These are phyloP conservation scores for Neodiprion lecontei DNA, from an alignment of 1,140 invertebrate species.

Conservation along the genomic window DNA sequence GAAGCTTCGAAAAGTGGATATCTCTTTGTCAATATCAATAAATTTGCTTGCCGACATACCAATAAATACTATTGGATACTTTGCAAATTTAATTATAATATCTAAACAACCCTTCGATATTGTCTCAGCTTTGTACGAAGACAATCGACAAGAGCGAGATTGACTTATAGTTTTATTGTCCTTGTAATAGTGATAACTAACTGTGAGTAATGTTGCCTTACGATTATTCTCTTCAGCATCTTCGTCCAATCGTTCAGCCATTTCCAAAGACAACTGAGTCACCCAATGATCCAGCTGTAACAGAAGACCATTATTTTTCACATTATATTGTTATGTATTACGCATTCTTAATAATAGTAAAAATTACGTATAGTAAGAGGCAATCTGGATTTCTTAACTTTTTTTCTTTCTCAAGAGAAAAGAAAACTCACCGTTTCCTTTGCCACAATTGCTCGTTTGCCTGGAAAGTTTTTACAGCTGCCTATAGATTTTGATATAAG, in stretches of 20 bases:
- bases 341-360: too few relatives aligned
- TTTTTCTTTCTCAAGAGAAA: not conserved
- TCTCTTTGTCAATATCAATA: conserved; percentile 66
- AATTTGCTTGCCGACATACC: conserved; percentile 84
- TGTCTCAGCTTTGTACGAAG: conserved; percentile 68
- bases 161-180: conserved; percentile 68
- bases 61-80: conserved; percentile 71
- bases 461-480: conserved; percentile 93
- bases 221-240: conserved; percentile 78
- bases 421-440: conserved; percentile 67
- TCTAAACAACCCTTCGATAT: conserved; percentile 66
- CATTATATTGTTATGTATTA: conserved; percentile 4
- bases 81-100: conserved; percentile 66
- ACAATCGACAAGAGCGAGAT: conserved; percentile 64
- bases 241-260: conserved; percentile 83
- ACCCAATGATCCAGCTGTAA: conserved; percentile 75
- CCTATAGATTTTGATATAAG: conserved; percentile 93
- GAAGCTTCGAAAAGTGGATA: conserved; percentile 67
- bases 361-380: too few relatives aligned
- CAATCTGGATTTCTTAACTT: too few relatives aligned
- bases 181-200: conserved; percentile 67
- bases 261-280: conserved; percentile 78
- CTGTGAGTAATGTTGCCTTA: conserved; percentile 70
- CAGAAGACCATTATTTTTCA: conserved; percentile 17
- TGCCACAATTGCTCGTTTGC: conserved; percentile 77